phyloP scores from a whole-genome alignment of 2,113 vertebrate species.

The Cacatua alba region DNA sequence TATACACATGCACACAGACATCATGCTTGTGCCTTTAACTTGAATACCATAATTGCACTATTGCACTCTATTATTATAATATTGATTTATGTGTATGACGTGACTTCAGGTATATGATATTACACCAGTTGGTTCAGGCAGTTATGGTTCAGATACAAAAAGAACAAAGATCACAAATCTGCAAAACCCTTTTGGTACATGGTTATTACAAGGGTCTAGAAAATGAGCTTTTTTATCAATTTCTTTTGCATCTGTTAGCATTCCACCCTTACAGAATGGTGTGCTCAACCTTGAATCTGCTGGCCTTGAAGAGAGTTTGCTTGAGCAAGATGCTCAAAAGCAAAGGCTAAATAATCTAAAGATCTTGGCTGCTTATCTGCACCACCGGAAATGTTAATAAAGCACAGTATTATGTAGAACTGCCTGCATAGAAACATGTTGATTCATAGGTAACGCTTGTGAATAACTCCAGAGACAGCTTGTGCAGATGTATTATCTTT shows the following conservation, averaged over 20 bases:
- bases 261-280: background rate
- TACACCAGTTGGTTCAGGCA: background rate
- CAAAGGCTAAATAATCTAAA: background rate
- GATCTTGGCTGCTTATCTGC: background rate
- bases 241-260: background rate
- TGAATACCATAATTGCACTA: background rate
- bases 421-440: background rate
- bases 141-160: background rate
- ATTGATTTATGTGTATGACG: background rate
- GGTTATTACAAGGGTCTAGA: background rate
- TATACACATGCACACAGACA: fast-evolving
- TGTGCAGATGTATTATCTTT: background rate
- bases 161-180: background rate
- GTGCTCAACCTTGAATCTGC: background rate
- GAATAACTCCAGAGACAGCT: background rate
- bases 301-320: background rate
- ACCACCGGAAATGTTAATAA: background rate
- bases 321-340: background rate
- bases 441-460: background rate
- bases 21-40: background rate
- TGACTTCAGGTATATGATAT: background rate
- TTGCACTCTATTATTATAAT: background rate
- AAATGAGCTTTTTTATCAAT: background rate
- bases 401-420: background rate
- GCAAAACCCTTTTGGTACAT: background rate